Base-by-base conservation (phyloP, 2,797 vertebrate species). In the Perodicticus potto region DNA sequence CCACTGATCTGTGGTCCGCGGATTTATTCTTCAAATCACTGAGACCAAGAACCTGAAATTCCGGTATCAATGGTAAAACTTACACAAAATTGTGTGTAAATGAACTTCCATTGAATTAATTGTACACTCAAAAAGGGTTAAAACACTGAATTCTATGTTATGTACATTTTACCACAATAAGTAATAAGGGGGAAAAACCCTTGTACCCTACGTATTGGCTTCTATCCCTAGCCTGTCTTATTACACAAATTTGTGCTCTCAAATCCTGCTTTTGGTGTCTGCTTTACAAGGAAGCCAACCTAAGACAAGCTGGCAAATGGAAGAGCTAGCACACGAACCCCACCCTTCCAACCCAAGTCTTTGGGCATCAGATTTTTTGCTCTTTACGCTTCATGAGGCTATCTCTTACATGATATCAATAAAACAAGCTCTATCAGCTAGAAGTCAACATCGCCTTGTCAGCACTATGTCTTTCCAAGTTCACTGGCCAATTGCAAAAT, bases 401-500 rank as follows among this genome's bases (percentile, higher is more conserved):
- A 13, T 45, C 37, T 10, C 32, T 32, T 10, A 25, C 3, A 5
- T 19, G 65, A 73, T 55, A 87, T 85, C 88, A 85, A 40, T 55
- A 78, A 94, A 86, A 63, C 69, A 91, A 72, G 57, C 91, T 96
- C 96, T 74, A 87, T 97, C 76, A 67, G 81, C 94, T 86, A 19
- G 88, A 77, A 89, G 81, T 95, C 59, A 94, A 86, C 94, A 91
- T 0, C 88, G 95, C 34, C 69, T 80, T 82, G 87, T 76, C 67
- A 76, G 80, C 65, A 19, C 40, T 34, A 61, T 86, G 95, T 80
- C 93, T 91, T 88, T 91, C 63, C 74, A 40, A 45, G 43, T 95
- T 95, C 95, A 22, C 85, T 92, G 91, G 74, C 77, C 93, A 90
- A 96, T 86, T 96, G 89, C 90, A 96, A 97, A 94, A 97, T 92